These are phyloP conservation scores for Mythimna pallens DNA, from an alignment of 2,888 invertebrate genomes.

Conservation along the genomic window DNA sequence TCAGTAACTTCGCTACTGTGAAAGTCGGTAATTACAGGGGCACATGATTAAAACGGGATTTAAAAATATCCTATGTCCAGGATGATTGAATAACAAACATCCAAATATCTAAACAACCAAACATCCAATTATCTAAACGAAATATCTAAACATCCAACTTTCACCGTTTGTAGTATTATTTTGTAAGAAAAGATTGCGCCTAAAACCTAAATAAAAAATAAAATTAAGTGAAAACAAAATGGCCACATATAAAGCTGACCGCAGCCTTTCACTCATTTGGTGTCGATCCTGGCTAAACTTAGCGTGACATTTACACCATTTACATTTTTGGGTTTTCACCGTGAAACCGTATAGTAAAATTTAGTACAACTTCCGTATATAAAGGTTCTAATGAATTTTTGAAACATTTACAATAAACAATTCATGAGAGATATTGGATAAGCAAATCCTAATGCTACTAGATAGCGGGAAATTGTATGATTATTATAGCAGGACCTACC, in stretches of 20 bases:
- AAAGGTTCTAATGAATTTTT: background rate
- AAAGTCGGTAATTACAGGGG: too few relatives aligned
- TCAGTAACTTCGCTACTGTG: too few relatives aligned
- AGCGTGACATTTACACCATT: slow-evolving; percentile 21
- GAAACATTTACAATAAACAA: background rate
- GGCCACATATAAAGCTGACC: background rate
- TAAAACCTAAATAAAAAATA: background rate
- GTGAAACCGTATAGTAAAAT: background rate
- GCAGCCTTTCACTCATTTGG: slow-evolving; percentile 6
- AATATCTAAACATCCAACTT: too few relatives aligned
- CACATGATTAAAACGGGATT: too few relatives aligned
- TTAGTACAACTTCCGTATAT: slow-evolving; percentile 13
- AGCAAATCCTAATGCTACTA: background rate
- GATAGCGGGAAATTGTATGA: background rate
- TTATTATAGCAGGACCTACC: slow-evolving; percentile 27
- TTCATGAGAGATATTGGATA: background rate
- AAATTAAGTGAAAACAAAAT: slow-evolving; percentile 10
- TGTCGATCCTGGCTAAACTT: slow-evolving; percentile 26
- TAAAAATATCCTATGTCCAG: too few relatives aligned
- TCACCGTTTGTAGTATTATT: too few relatives aligned
- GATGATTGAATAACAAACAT: background rate
- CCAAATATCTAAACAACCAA: background rate
- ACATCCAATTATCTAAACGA: too few relatives aligned
- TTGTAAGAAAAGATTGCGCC: background rate
- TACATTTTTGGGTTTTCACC: slow-evolving; percentile 13